phyloP scores from a whole-genome alignment of 2,888 invertebrate species.

The Nemotelus pantherinus region DNA sequence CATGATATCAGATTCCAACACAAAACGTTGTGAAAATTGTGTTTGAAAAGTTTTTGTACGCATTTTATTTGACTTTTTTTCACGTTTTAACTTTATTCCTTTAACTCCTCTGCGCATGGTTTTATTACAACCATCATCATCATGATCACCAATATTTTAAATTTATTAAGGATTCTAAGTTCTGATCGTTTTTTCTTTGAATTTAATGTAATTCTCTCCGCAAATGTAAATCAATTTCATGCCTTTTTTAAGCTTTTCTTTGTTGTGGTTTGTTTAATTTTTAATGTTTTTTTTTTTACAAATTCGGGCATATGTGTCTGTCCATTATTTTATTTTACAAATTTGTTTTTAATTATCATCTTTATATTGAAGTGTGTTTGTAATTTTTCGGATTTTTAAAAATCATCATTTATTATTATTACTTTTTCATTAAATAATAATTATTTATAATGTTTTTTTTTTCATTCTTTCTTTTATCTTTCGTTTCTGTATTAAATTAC shows the following conservation, averaged over 20 bases:
- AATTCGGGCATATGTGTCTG: slow-evolving; percentile 33
- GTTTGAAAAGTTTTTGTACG: slow-evolving; percentile 38
- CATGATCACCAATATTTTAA: slow-evolving; percentile 32
- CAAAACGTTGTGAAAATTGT: slow-evolving; percentile 15
- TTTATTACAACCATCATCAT: slow-evolving; percentile 33
- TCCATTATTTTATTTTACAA: slow-evolving; percentile 19
- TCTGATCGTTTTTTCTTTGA: slow-evolving; percentile 12
- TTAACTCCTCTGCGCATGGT: background rate
- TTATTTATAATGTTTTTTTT: slow-evolving; percentile 13
- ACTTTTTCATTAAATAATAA: slow-evolving; percentile 30
- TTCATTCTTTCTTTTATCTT: slow-evolving; percentile 11
- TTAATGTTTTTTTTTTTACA: slow-evolving; percentile 33
- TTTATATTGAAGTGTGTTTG: background rate
- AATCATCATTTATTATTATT: slow-evolving; percentile 10
- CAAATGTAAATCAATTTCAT: background rate
- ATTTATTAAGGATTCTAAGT: slow-evolving; percentile 25
- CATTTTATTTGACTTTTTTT: slow-evolving; percentile 40
- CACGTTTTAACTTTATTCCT: slow-evolving; percentile 26
- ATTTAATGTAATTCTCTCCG: slow-evolving; percentile 26
- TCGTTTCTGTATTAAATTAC: slow-evolving; percentile 46
- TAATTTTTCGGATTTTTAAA: too few relatives aligned
- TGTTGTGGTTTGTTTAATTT: slow-evolving; percentile 5
- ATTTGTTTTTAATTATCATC: slow-evolving; percentile 36
- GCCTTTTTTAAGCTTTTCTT: background rate
- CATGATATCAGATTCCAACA: background rate